Evolutionary conservation across 2,888 invertebrate genomes (phyloP).

Genomic region (Sphaeridia pumilis): DNA sequence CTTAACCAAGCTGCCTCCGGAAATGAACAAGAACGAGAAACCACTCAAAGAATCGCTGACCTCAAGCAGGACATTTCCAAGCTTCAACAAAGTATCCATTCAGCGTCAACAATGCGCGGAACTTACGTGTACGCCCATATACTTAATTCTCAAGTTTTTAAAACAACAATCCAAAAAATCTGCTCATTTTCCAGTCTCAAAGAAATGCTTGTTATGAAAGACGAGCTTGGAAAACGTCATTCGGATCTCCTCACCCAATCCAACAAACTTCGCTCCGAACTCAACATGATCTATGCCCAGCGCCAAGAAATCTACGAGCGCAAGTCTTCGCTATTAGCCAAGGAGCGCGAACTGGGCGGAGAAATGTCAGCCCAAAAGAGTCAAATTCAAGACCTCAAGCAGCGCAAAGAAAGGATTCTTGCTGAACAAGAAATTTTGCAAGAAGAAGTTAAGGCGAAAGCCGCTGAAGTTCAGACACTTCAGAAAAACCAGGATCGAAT

Average conservation of each 20-base stretch:
- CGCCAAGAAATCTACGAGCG: slow-evolving; percentile 12
- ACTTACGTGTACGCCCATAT: slow-evolving; percentile 22
- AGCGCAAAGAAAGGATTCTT: slow-evolving; percentile 21
- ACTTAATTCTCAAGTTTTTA: not conserved
- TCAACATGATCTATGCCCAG: slow-evolving; percentile 12
- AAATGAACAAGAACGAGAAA: slow-evolving; percentile 23
- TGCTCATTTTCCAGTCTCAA: slow-evolving; percentile 16
- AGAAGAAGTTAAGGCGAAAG: slow-evolving; percentile 16
- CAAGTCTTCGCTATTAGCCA: slow-evolving; percentile 18
- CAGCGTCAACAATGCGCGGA: slow-evolving; percentile 27
- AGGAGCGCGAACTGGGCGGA: slow-evolving; percentile 18
- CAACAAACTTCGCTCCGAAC: slow-evolving; percentile 17
- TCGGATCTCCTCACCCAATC: slow-evolving; percentile 20
- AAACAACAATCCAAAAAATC: not conserved
- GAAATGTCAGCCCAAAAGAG: slow-evolving; percentile 27
- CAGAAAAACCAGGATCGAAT: slow-evolving; percentile 13
- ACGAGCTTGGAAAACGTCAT: slow-evolving; percentile 21
- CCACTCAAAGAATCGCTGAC: slow-evolving; percentile 19
- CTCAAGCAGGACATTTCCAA: slow-evolving; percentile 27
- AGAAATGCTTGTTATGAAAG: slow-evolving; percentile 24
- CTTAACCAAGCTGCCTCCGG: slow-evolving; percentile 28
- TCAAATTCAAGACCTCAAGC: slow-evolving; percentile 22
- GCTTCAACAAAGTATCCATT: slow-evolving; percentile 24
- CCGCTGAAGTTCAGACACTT: slow-evolving; percentile 16
- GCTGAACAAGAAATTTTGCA: slow-evolving; percentile 14